Evolutionary conservation across 2,113 vertebrate species (phyloP).

Genomic region (Glaucomys volans): DNA sequence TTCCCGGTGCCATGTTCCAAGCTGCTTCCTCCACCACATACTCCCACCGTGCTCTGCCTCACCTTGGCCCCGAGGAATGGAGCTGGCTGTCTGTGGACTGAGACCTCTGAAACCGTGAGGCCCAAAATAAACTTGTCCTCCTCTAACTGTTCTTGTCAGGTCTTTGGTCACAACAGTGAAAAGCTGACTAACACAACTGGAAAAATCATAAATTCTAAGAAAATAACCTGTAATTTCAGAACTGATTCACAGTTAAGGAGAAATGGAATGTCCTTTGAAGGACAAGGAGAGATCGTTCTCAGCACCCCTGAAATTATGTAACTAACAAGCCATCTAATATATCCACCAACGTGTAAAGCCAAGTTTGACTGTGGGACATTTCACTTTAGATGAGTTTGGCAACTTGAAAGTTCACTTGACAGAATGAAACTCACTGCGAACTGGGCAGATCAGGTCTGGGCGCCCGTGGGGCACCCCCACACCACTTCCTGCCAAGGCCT

Average conservation of each 20-base stretch:
- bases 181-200: no score
- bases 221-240: not conserved
- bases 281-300: not conserved
- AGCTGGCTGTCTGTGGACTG: no score
- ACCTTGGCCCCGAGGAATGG: no score
- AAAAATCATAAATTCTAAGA: not conserved
- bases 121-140: no score
- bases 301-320: not conserved
- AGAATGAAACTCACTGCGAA: not conserved
- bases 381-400: not conserved
- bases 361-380: not conserved
- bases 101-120: no score
- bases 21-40: no score
- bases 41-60: no score
- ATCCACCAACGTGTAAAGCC: not conserved
- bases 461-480: fast-evolving
- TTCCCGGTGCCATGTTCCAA: no score
- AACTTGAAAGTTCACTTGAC: not conserved
- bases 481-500: not conserved
- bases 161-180: no score
- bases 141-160: no score
- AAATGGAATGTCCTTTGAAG: not conserved
- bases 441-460: fast-evolving
- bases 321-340: not conserved
- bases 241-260: not conserved